Conservation (phyloP, 2,888 invertebrate genomes). For the Caenorhabditis sp. region DNA sequence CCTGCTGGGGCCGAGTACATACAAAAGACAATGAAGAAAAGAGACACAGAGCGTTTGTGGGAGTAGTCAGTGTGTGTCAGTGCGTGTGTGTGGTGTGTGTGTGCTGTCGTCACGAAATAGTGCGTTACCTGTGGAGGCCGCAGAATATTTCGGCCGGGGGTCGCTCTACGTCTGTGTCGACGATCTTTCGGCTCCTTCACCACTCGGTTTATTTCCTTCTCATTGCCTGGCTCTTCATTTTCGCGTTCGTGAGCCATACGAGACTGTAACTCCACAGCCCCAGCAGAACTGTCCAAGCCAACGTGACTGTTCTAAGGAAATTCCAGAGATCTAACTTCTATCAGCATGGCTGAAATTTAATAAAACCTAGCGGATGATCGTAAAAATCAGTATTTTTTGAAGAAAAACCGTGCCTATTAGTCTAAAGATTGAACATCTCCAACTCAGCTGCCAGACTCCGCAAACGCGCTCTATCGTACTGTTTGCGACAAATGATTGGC, state of each 20-base stretch:
- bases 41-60: slow-evolving; percentile 49
- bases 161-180: slow-evolving; percentile 51
- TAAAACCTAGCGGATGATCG: too few relatives aligned
- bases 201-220: slow-evolving; percentile 42
- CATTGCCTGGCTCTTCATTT: slow-evolving; percentile 23
- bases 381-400: too few relatives aligned
- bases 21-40: slow-evolving; percentile 51
- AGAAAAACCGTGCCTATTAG: too few relatives aligned
- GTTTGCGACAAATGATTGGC: not conserved
- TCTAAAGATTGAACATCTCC: not conserved
- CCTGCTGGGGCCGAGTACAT: slow-evolving; percentile 40
- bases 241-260: slow-evolving; percentile 3
- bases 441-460: too few relatives aligned
- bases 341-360: too few relatives aligned
- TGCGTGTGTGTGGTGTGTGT: slow-evolving; percentile 44
- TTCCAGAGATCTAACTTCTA: too few relatives aligned
- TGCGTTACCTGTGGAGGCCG: slow-evolving; percentile 39
- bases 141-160: slow-evolving; percentile 44
- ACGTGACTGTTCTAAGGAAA: too few relatives aligned
- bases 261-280: not conserved
- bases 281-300: too few relatives aligned
- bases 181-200: slow-evolving; percentile 54
- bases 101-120: slow-evolving; percentile 28
- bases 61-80: slow-evolving; percentile 40
- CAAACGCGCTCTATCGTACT: too few relatives aligned